Evolutionary conservation across 2,113 vertebrate genomes (phyloP).

Genomic region (Azemiops feae): DNA sequence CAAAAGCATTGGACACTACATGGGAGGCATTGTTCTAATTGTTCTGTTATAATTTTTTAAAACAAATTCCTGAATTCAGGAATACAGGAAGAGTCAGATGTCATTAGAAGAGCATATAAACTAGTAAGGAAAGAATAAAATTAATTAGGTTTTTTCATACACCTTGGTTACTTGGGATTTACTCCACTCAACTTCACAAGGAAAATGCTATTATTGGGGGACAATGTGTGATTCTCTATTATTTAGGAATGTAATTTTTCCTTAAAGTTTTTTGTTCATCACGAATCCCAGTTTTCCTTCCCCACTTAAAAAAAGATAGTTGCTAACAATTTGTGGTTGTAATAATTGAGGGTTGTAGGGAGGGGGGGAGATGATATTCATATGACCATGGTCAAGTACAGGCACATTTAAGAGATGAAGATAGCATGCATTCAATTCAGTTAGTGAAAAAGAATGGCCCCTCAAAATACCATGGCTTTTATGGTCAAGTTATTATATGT

Average conservation of each 20-base stretch:
- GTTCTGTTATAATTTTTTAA: neutral
- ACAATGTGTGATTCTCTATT: neutral
- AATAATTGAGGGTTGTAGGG: neutral
- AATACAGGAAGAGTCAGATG: neutral
- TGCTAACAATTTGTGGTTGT: neutral
- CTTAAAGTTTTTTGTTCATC: neutral
- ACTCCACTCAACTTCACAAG: neutral
- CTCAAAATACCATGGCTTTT: neutral
- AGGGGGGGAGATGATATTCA: neutral
- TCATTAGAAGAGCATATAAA: neutral
- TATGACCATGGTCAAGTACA: neutral
- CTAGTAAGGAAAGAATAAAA: neutral
- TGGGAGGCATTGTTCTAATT: neutral
- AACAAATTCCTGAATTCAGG: neutral
- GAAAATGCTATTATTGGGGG: neutral
- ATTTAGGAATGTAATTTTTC: neutral
- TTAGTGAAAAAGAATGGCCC: neutral
- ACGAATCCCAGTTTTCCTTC: neutral
- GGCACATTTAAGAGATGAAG: neutral
- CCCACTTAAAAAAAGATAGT: neutral
- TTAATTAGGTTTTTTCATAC: neutral
- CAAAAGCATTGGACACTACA: conserved; percentile 10
- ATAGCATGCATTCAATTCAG: neutral
- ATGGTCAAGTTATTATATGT: neutral
- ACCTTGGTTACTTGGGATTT: neutral